phyloP scores from a whole-genome alignment of 1,140 invertebrate species.

The Ostrea edulis region DNA sequence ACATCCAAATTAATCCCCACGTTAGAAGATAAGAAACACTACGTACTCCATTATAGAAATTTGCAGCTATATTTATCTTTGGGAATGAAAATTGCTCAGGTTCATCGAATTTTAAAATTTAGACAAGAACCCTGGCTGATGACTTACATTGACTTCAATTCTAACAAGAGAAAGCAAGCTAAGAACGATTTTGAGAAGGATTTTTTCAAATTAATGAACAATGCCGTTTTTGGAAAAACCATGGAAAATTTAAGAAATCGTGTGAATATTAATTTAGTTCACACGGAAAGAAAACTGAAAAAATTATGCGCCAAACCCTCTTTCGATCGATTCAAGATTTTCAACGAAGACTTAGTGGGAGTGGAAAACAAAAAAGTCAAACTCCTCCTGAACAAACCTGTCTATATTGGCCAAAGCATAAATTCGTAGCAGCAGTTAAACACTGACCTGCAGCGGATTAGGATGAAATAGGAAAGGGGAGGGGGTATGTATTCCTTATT shows the following conservation, averaged over 20 bases:
- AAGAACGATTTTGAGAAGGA: conserved; percentile 76
- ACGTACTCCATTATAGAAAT: conserved; percentile 46
- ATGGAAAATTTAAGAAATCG: conserved; percentile 78
- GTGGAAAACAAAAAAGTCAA: too few relatives aligned
- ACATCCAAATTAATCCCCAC: conserved; percentile 41
- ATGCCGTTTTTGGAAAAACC: conserved; percentile 79
- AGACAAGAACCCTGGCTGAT: conserved; percentile 54
- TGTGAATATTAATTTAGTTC: conserved; percentile 68
- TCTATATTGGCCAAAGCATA: too few relatives aligned
- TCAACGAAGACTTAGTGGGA: too few relatives aligned
- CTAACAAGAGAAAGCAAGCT: conserved; percentile 22
- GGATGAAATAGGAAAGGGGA: too few relatives aligned
- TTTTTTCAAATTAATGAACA: too few relatives aligned
- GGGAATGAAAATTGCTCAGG: conserved; percentile 44
- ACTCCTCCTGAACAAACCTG: too few relatives aligned
- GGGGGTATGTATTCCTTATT: too few relatives aligned
- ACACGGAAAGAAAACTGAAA: conserved; percentile 45
- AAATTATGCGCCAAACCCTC: too few relatives aligned
- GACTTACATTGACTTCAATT: conserved; percentile 29
- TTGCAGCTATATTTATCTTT: conserved; percentile 41
- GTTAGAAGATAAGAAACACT: conserved; percentile 40
- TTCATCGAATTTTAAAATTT: conserved; percentile 42
- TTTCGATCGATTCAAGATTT: too few relatives aligned
- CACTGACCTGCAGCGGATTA: too few relatives aligned
- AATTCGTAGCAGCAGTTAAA: too few relatives aligned